These are phyloP conservation scores for Masnerella sp. DNA, from an alignment of 2,888 invertebrate species.

Conservation along the genomic window DNA sequence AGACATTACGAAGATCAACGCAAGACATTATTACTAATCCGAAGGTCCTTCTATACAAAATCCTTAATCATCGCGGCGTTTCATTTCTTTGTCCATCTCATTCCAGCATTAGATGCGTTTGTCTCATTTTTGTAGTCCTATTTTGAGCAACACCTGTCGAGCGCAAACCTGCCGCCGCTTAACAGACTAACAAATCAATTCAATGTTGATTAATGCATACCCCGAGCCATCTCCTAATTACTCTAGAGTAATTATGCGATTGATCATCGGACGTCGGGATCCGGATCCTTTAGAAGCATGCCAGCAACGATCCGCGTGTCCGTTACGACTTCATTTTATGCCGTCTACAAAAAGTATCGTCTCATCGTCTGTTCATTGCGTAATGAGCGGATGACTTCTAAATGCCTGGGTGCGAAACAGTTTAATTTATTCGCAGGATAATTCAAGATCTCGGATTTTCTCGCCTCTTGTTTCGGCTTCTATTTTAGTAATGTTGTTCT, in stretches of 20 bases:
- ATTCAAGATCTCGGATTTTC: too few relatives aligned
- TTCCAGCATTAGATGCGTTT: constrained; percentile 28
- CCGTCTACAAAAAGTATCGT: constrained; percentile 30
- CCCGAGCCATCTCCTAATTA: constrained; percentile 69
- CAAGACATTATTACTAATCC: too few relatives aligned
- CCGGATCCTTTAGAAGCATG: constrained; percentile 57
- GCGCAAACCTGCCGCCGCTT: constrained; percentile 57
- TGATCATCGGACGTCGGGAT: constrained; percentile 65
- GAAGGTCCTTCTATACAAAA: background rate
- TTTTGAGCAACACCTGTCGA: constrained; percentile 64
- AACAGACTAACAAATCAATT: constrained; percentile 72
- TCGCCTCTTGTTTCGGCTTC: too few relatives aligned
- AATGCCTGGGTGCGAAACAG: background rate
- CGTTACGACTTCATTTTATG: constrained; percentile 50
- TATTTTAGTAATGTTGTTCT: too few relatives aligned
- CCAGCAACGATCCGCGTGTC: constrained; percentile 38
- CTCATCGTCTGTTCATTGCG: constrained; percentile 18
- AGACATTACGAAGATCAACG: too few relatives aligned
- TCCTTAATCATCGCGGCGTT: background rate
- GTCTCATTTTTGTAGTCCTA: constrained; percentile 49
- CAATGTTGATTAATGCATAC: constrained; percentile 71
- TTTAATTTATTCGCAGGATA: too few relatives aligned
- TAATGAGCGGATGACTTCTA: background rate
- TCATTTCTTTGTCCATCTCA: constrained; percentile 33
- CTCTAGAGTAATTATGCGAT: constrained; percentile 69